Conservation (phyloP, 1,140 invertebrate species). For the Telenomus remus region DNA sequence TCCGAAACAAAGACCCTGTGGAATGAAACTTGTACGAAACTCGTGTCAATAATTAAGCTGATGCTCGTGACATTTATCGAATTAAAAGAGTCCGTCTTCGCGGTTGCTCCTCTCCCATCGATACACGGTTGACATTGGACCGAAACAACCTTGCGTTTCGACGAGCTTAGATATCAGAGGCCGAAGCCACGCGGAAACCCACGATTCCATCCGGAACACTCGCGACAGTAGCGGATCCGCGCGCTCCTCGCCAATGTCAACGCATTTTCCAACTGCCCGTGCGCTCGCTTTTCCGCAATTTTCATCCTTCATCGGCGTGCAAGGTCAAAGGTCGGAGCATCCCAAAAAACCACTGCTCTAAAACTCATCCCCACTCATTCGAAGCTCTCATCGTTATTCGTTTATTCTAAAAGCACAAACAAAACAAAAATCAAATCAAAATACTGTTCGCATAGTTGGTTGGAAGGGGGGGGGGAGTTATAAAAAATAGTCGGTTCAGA, state of each 20-base stretch:
- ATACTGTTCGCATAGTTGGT: not conserved
- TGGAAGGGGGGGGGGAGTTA: not conserved
- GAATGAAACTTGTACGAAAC: too few relatives aligned
- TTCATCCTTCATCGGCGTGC: too few relatives aligned
- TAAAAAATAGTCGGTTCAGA: constrained; percentile 15
- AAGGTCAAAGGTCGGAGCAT: constrained; percentile 21
- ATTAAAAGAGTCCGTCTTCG: constrained; percentile 30
- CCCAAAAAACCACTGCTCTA: too few relatives aligned
- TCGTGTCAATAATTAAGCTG: constrained; percentile 30
- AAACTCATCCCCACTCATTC: too few relatives aligned
- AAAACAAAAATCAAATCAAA: too few relatives aligned
- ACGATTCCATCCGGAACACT: constrained; percentile 31
- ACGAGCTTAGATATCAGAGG: constrained; percentile 47
- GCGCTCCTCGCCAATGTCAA: not conserved
- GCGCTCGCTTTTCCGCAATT: too few relatives aligned
- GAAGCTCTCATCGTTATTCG: too few relatives aligned
- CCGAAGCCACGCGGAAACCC: constrained; percentile 53
- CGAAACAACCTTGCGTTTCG: constrained; percentile 54
- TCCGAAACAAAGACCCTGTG: too few relatives aligned
- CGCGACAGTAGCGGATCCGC: constrained; percentile 33
- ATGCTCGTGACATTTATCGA: constrained; percentile 45
- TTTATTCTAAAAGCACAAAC: too few relatives aligned
- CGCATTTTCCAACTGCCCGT: too few relatives aligned
- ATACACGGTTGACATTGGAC: constrained; percentile 53
- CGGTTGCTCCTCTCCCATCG: constrained; percentile 39